Base-by-base conservation (phyloP, 2,113 vertebrate species). In the Forbesichthys agassizii region DNA sequence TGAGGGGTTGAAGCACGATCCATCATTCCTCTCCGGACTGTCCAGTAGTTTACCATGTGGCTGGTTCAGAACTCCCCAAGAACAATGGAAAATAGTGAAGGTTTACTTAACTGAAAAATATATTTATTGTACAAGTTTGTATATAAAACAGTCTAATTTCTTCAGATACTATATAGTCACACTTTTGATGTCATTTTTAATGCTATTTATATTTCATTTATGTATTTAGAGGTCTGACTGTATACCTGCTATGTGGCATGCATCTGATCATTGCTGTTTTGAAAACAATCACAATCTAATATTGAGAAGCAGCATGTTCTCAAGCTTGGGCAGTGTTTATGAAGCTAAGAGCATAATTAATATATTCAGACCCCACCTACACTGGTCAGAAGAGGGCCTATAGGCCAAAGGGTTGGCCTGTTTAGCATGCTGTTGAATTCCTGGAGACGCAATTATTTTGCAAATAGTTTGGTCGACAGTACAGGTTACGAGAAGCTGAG, bases 371-470 rank as follows among this genome's bases (percentile, higher is more conserved):
- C 79, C 84, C 76, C 86, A 84, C 86, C 87, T 62, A 86, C 82
- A 49, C 77, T 52, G 64, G 84, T 86, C 86, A 88, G 72, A 74
- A 46, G 47, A 82, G 74, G 70, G 74, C 84, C 86, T 79, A 82
- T 69, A 77, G 84, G 84, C 78, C 76, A 87, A 74, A 74, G 61
- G 75, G 66, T 81, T 82, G 83, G 74, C 75, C 68, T 83, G 66
- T 82, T 89, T 85, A 87, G 84, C 73, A 84, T 49, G 11, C 16
- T 60, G 49, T 83, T 46, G 81, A 81, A 82, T 83, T 87, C 82
- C 76, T 51, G 33, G 84, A 88, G 88, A 89, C 79, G 73, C 84
- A 88, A 84, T 90, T 88, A 88, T 89, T 89, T 88, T 69, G 66
- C 77, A 86, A 85, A 85, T 71, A 83, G 81, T 80, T 88, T 68